Evolutionary conservation across 2,797 vertebrate genomes (phyloP).

Genomic region (Danio albolineatus): DNA sequence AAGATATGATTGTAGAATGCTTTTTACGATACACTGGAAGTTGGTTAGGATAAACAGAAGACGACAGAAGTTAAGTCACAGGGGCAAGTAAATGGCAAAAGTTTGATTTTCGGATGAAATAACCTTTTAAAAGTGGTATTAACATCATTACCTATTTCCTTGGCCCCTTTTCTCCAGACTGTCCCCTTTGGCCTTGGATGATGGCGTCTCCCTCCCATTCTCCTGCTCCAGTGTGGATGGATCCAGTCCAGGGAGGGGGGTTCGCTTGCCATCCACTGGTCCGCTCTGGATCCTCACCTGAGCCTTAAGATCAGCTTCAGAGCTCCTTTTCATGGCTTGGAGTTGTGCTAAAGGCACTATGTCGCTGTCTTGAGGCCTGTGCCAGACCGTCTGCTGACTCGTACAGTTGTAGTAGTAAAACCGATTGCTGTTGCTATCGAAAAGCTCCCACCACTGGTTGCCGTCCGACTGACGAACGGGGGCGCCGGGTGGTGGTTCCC

Average conservation of each 20-base stretch:
- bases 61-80: neutral
- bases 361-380: conserved; percentile 80
- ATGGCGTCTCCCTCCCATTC: conserved; percentile 49
- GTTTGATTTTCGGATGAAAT: neutral
- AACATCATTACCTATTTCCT: conserved; percentile 70
- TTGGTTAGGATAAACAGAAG: neutral
- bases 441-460: conserved; percentile 87
- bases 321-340: conserved; percentile 80
- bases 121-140: neutral
- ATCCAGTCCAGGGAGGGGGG: conserved; percentile 55
- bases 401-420: conserved; percentile 86
- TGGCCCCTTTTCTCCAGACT: conserved; percentile 71
- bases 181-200: conserved; percentile 55
- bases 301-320: conserved; percentile 65
- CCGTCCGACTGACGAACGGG: conserved; percentile 78
- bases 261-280: conserved; percentile 59
- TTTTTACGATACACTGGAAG: neutral
- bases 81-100: neutral
- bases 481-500: conserved; percentile 77
- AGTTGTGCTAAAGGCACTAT: conserved; percentile 82
- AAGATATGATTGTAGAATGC: neutral
- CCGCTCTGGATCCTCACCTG: conserved; percentile 58
- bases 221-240: conserved; percentile 54
- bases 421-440: conserved; percentile 80
- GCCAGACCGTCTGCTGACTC: conserved; percentile 81